Conservation (phyloP, 2,797 vertebrate species). For the Molossus alvarezi region DNA sequence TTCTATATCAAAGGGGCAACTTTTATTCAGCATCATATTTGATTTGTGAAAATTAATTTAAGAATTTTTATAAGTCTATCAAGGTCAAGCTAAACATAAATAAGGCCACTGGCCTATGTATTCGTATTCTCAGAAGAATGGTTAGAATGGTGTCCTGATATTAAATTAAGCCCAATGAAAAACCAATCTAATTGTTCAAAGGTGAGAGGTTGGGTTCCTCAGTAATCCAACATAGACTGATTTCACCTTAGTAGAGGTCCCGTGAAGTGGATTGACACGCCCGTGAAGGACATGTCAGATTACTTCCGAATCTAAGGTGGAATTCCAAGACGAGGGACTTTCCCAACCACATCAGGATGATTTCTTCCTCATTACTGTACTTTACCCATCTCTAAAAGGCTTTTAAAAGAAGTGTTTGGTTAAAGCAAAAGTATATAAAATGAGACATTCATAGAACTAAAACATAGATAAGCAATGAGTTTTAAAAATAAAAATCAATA, state of each 20-base stretch:
- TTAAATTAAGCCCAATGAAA: constrained; percentile 38
- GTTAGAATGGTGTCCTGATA: not conserved
- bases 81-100: constrained; percentile 44
- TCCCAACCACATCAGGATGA: not conserved
- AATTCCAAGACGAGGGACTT: not conserved
- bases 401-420: not conserved
- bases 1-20: not conserved
- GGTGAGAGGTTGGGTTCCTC: not conserved
- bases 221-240: not conserved
- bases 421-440: not conserved
- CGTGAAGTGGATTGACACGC: not conserved
- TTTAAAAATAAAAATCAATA: not conserved
- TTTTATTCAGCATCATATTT: not conserved
- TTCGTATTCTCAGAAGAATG: not conserved
- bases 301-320: not conserved
- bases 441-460: not conserved
- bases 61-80: not conserved
- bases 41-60: constrained; percentile 21
- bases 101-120: not conserved
- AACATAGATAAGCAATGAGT: not conserved
- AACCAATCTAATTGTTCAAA: not conserved
- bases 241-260: not conserved
- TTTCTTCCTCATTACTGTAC: not conserved
- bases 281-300: not conserved
- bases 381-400: not conserved